Conservation (phyloP, 2,888 invertebrate species). For the Dichetophora obliterata region DNA sequence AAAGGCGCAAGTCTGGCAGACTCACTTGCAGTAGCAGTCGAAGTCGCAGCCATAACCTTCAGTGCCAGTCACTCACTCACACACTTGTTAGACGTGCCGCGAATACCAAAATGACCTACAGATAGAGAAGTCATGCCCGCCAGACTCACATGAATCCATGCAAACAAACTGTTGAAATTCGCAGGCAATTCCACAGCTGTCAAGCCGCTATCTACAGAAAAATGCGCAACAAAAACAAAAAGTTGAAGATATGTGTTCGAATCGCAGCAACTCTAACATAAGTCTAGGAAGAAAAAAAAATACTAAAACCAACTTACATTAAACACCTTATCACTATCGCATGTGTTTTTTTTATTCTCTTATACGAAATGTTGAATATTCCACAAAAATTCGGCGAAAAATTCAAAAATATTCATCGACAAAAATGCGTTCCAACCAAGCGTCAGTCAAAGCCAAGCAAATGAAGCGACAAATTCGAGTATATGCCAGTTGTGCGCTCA, state of each 20-base stretch:
- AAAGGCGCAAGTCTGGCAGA: not conserved
- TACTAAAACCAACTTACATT: slow-evolving; percentile 42
- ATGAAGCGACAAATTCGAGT: slow-evolving; percentile 1
- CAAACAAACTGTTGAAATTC: slow-evolving; percentile 27
- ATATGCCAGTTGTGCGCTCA: not conserved
- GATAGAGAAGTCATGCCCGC: slow-evolving; percentile 6
- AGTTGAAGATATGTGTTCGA: no score
- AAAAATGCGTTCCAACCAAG: no score
- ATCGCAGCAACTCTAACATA: slow-evolving; percentile 9
- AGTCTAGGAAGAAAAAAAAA: slow-evolving; percentile 7
- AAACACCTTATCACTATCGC: slow-evolving; percentile 46
- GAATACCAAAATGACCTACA: slow-evolving; percentile 44
- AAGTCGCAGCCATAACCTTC: slow-evolving; percentile 49
- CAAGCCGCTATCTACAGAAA: slow-evolving; percentile 8
- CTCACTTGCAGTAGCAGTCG: not conserved
- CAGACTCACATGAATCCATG: not conserved
- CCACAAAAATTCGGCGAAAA: not conserved
- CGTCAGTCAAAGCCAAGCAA: not conserved
- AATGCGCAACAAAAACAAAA: slow-evolving; percentile 36
- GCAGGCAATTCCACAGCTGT: slow-evolving; percentile 21
- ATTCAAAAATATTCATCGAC: not conserved
- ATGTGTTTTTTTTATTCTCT: not conserved
- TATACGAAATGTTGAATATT: not conserved
- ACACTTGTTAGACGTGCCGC: slow-evolving; percentile 49
- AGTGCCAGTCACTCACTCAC: slow-evolving; percentile 44